A percentile compares a stretch with the other conserved stretches of the same genome.
These are phyloP conservation scores for Pseudobourletiella spinata DNA, from an alignment of 1,140 invertebrate genomes.

Conservation along the genomic window DNA sequence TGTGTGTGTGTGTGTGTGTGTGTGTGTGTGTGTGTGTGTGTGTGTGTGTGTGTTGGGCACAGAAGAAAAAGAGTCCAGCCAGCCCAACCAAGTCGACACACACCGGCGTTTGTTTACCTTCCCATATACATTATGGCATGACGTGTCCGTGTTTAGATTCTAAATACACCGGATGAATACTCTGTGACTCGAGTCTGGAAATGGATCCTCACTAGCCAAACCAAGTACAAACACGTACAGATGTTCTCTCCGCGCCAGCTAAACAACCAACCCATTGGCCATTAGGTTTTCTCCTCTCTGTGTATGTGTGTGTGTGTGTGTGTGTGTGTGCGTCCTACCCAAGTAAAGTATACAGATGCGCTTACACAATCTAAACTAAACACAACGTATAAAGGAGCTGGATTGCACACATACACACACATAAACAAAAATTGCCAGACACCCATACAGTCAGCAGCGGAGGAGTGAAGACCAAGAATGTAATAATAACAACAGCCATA, in stretches of 20 bases:
- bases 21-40: background rate
- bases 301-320: too few species aligned
- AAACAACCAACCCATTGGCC: conserved; percentile 9
- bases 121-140: conserved; percentile 12
- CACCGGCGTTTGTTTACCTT: conserved; percentile 23
- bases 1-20: background rate
- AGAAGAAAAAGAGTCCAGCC: conserved; percentile 1
- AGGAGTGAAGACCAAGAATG: background rate
- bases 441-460: too few species aligned
- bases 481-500: conserved; percentile 7
- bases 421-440: background rate
- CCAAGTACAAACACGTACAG: conserved; percentile 24
- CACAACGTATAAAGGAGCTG: background rate
- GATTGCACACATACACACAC: background rate
- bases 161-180: conserved; percentile 16
- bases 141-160: conserved; percentile 15
- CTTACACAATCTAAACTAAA: conserved; percentile 6
- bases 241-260: conserved; percentile 11
- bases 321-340: too few species aligned
- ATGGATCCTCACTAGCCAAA: conserved; percentile 10
- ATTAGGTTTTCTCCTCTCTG: too few species aligned
- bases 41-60: background rate
- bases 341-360: conserved; percentile 7
- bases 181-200: background rate
- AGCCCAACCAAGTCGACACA: conserved; percentile 6